Conservation (phyloP, 1,140 invertebrate species). For the Papilio polytes region DNA sequence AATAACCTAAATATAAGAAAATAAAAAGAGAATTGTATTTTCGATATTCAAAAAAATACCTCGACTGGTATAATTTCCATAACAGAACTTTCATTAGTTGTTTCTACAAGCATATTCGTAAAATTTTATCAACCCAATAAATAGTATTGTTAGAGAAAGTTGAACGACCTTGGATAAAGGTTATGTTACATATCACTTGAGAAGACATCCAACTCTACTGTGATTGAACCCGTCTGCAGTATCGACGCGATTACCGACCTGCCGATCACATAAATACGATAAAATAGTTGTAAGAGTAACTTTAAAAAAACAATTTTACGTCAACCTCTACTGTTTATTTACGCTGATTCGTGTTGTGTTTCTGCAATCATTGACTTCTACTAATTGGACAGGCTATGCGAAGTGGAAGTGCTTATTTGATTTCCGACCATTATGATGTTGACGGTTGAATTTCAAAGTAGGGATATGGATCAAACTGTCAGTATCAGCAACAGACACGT, state of each 20-base stretch:
- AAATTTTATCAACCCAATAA: neutral
- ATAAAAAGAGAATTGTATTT: too few species aligned
- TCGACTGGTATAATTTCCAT: too few species aligned
- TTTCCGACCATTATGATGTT: too few species aligned
- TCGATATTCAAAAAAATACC: neutral
- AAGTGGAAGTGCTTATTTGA: too few species aligned
- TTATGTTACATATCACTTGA: neutral
- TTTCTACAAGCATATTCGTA: neutral
- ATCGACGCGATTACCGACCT: neutral
- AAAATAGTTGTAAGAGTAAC: neutral
- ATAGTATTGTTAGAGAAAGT: neutral
- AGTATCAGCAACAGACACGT: too few species aligned
- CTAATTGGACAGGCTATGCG: too few species aligned
- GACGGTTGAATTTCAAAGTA: too few species aligned
- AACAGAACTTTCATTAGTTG: too few species aligned
- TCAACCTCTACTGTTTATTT: neutral
- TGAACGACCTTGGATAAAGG: neutral
- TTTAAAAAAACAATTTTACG: neutral
- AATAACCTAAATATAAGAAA: too few species aligned
- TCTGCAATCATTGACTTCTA: neutral
- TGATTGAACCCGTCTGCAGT: constrained; percentile 4
- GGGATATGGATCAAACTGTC: too few species aligned
- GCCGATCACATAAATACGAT: constrained; percentile 2
- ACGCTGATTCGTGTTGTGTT: neutral
- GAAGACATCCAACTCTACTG: neutral